Percentiles rank a stretch among this genome's conserved stretches.
Evolutionary conservation across 64 coral and sea anemone species (phyloP).

Genomic region (Montipora efflorescens): DNA sequence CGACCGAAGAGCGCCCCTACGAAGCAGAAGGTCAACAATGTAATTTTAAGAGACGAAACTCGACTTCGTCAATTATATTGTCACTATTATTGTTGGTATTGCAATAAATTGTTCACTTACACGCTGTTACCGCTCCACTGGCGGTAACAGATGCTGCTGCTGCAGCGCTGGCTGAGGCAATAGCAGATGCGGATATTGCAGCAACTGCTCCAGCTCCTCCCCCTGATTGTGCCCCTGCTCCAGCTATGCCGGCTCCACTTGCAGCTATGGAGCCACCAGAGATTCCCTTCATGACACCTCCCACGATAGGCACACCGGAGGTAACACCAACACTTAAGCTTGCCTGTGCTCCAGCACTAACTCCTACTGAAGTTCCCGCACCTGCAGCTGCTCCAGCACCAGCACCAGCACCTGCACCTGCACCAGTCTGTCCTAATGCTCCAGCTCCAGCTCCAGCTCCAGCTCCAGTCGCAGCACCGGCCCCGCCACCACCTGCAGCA

Average conservation of each 20-base stretch:
- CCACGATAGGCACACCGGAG: background rate
- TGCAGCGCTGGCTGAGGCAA: background rate
- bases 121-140: slow-evolving; percentile 25
- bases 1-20: too few relatives aligned
- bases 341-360: background rate
- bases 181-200: slow-evolving; percentile 25
- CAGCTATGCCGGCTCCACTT: background rate
- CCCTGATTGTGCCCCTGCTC: slow-evolving; percentile 27
- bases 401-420: background rate
- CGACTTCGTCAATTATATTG: too few relatives aligned
- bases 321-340: background rate
- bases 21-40: too few relatives aligned
- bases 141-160: slow-evolving; percentile 12
- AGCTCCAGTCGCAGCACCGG: background rate
- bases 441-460: background rate
- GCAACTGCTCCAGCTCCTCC: slow-evolving; percentile 40
- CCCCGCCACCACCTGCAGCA: background rate
- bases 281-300: background rate
- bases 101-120: background rate
- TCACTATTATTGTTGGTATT: background rate
- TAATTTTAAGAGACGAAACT: too few relatives aligned
- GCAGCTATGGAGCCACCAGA: background rate
- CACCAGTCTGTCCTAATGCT: background rate
- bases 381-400: slow-evolving; percentile 1
- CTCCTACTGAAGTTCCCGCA: background rate